Percentiles rank a stretch among this genome's conserved stretches.
phyloP scores from a whole-genome alignment of 2,888 invertebrate species.

The Tricholauxania praeusta region DNA sequence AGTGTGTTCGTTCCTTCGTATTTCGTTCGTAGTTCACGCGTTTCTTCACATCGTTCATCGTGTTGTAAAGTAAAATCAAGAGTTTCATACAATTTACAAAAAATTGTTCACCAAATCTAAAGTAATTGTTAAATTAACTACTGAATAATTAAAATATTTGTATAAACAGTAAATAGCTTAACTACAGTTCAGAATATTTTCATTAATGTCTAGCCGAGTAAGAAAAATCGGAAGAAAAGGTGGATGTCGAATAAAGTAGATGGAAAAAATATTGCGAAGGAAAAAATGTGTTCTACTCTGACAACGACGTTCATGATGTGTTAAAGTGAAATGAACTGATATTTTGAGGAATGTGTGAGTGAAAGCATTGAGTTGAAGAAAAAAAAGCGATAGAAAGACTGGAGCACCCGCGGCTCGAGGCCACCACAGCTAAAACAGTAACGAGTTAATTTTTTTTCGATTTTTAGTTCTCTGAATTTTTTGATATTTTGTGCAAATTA shows the following conservation, averaged over 20 bases:
- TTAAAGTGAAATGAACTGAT: slow-evolving; percentile 33
- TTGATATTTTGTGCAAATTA: slow-evolving; percentile 27
- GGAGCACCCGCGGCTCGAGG: slow-evolving; percentile 42
- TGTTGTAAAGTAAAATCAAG: slow-evolving; percentile 43
- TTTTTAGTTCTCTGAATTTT: slow-evolving; percentile 1
- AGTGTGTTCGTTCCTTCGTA: slow-evolving; percentile 33
- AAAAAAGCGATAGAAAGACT: slow-evolving; percentile 44
- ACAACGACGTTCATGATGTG: slow-evolving; percentile 16
- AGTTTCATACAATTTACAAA: slow-evolving; percentile 38
- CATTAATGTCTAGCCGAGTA: slow-evolving; percentile 28
- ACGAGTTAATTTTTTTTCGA: slow-evolving; percentile 40
- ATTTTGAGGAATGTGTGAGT: slow-evolving; percentile 27
- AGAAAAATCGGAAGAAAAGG: slow-evolving; percentile 42
- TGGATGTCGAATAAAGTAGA: slow-evolving; percentile 47
- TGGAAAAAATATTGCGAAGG: slow-evolving; percentile 40
- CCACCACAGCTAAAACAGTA: slow-evolving; percentile 36
- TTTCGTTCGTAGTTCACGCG: slow-evolving; percentile 47
- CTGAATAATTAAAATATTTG: slow-evolving; percentile 16
- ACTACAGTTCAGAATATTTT: slow-evolving; percentile 13
- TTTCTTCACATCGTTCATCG: slow-evolving; percentile 48
- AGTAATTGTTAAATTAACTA: slow-evolving; percentile 29
- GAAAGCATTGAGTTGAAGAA: slow-evolving; percentile 42
- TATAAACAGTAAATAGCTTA: slow-evolving; percentile 31
- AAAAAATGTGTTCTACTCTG: slow-evolving; percentile 39
- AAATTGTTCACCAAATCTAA: slow-evolving; percentile 37